Base-by-base conservation (phyloP, 2,797 vertebrate genomes). In the Typhlichthys eigenmanni region DNA sequence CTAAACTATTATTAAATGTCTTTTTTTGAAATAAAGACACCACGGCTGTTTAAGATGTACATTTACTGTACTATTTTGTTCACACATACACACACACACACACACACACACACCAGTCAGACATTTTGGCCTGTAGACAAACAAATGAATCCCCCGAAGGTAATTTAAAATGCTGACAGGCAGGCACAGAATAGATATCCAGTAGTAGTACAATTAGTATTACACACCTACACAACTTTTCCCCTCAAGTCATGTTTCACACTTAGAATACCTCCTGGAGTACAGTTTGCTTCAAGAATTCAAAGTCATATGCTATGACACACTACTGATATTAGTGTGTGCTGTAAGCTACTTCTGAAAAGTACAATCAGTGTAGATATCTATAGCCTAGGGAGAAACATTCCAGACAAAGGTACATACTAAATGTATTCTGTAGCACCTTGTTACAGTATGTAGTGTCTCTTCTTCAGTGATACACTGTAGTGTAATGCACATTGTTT, bases 1-100 rank as follows among this genome's bases (percentile, higher is more conserved):
- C 77, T 85, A 72, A 90, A 89, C 84, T 85, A 86, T 87, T 52
- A 85, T 83, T 87, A 88, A 86, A 87, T 14, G 66, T 79, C 80
- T 74, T 85, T 86, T 29, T 88, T 87, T 84, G 64, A 82, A 74
- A 81, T 79, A 85, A 81, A 19, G 1, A 66, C 6, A 55, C n/a
- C 0, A 10, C 8, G 19, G n/a, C 45, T 62, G 49, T 52, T 34
- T 34, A 24, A 11, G 3, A 29, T 38, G 32, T 78, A 2, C 66
- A 13, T 70, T 17, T 12, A 43, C 38, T 43, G 24, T 12, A 43
- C 38, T 43, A 5, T 38, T 38, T 4, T 38, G 34, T 7, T 6
- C 9, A 12, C 47, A 48, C 47, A 48, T 12, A 10, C 47, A 48
- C 47, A 48, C 47, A 48, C 47, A n/a, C 47, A 48, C 47, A 2